A percentile compares a stretch with the other conserved stretches of the same genome.
Evolutionary conservation across 2,888 invertebrate genomes (phyloP).

Genomic region (Trichacis sp.): DNA sequence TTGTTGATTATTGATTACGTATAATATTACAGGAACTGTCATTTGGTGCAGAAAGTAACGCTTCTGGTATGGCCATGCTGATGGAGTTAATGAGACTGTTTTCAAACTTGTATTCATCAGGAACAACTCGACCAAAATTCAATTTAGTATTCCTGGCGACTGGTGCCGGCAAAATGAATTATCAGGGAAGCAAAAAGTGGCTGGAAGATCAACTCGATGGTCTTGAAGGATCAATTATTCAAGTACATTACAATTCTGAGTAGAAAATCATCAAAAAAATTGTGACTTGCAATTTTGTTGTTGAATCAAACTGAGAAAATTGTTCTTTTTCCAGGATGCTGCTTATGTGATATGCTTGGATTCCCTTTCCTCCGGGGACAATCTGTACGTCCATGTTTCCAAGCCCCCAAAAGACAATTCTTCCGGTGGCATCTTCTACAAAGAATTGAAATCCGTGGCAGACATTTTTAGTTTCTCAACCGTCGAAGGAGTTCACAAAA

Average conservation of each 20-base stretch:
- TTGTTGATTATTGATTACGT: constrained; percentile 11
- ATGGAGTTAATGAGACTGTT: constrained; percentile 90
- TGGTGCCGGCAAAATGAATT: constrained; percentile 93
- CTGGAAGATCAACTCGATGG: constrained; percentile 92
- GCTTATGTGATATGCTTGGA: constrained; percentile 93
- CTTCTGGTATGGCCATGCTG: constrained; percentile 88
- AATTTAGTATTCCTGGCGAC: constrained; percentile 90
- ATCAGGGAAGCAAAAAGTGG: constrained; percentile 96
- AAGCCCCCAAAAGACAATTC: constrained; percentile 92
- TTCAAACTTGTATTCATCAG: constrained; percentile 84
- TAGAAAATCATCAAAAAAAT: too few relatives aligned
- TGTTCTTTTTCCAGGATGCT: constrained; percentile 81
- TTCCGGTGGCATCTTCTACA: constrained; percentile 76
- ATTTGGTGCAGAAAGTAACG: constrained; percentile 92
- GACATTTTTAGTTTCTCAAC: constrained; percentile 68
- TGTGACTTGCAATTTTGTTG: too few relatives aligned
- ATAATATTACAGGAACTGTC: constrained; percentile 79
- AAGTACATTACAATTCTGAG: too few relatives aligned
- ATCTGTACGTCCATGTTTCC: constrained; percentile 91
- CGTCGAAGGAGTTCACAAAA: constrained; percentile 87
- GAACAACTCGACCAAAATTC: constrained; percentile 79
- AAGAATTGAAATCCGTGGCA: constrained; percentile 74
- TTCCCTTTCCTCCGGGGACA: constrained; percentile 76
- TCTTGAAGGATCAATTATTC: constrained; percentile 77
- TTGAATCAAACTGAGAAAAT: too few relatives aligned